phyloP scores from a whole-genome alignment of 37 sponge, comb jelly and placozoan species.

The Diacarnus erythraeanus region DNA sequence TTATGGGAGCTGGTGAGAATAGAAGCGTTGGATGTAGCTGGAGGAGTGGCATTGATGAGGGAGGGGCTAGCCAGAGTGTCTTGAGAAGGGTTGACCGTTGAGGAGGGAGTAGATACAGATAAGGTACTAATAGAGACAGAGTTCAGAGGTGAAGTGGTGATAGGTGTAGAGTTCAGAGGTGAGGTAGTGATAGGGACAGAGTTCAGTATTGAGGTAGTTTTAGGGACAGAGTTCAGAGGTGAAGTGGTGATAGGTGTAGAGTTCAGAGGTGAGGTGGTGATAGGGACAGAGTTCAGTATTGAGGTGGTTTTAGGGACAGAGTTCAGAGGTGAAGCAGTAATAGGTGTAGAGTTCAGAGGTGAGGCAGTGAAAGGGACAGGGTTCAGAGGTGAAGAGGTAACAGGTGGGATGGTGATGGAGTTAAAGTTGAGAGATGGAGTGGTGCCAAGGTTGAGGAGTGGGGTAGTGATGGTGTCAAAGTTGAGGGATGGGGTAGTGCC shows the following conservation, averaged over 20 bases:
- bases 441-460: neutral
- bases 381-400: neutral
- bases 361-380: neutral
- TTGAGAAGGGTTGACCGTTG: neutral
- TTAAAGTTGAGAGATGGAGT: neutral
- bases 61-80: neutral
- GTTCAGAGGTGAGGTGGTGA: neutral
- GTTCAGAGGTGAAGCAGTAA: neutral
- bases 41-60: neutral
- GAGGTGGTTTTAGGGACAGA: neutral
- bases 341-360: neutral
- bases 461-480: neutral
- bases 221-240: neutral
- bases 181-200: neutral
- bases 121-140: neutral
- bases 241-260: neutral
- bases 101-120: neutral
- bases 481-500: constrained; percentile 2
- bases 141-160: neutral
- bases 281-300: neutral
- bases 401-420: neutral
- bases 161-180: neutral
- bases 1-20: neutral
- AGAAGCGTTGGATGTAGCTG: neutral
- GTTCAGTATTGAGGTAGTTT: neutral